These are phyloP conservation scores for Drosophila quinaria DNA, from an alignment of 2,888 invertebrate species.

Conservation along the genomic window DNA sequence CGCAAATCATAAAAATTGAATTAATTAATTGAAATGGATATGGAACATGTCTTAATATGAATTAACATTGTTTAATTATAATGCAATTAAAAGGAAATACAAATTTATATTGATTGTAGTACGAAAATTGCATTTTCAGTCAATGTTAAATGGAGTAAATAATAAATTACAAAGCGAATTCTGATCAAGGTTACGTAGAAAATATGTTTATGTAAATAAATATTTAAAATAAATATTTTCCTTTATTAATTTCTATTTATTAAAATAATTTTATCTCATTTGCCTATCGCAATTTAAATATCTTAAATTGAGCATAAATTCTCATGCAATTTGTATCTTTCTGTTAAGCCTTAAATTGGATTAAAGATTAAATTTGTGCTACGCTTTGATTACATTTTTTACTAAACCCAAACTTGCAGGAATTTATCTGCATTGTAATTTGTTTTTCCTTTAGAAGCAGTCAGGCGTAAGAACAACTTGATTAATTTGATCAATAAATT, in stretches of 20 bases:
- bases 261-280: not conserved
- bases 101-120: not conserved
- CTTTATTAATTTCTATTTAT: not conserved
- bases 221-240: not conserved
- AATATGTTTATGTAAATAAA: not conserved
- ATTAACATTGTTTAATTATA: slow-evolving; percentile 1
- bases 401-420: not conserved
- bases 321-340: not conserved
- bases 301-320: not conserved
- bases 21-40: slow-evolving; percentile 36
- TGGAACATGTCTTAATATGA: slow-evolving; percentile 13
- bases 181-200: not conserved
- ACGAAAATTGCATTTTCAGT: not conserved
- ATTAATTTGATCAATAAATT: slow-evolving; percentile 48
- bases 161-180: not conserved
- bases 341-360: not conserved
- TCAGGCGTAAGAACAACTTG: slow-evolving; percentile 16
- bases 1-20: slow-evolving; percentile 19
- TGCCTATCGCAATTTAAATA: not conserved
- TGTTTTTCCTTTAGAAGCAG: slow-evolving; percentile 3
- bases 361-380: slow-evolving; percentile 18
- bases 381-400: not conserved
- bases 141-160: not conserved
- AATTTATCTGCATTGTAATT: not conserved
- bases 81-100: not conserved